Evolutionary conservation across 1,140 invertebrate species (phyloP).

Genomic region (Diplogasteroides magnus): DNA sequence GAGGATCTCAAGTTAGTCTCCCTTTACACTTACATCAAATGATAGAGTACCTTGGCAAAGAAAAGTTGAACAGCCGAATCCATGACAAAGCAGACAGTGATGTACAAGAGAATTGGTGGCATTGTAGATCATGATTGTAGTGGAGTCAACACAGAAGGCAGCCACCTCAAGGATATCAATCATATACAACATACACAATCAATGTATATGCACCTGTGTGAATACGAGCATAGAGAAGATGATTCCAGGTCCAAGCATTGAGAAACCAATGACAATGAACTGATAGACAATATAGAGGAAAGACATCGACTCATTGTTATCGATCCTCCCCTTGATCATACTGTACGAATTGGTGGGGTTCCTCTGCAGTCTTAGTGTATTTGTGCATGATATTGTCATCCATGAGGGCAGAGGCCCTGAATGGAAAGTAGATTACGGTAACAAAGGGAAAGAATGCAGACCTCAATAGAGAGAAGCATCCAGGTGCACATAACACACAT

Average conservation of each 20-base stretch:
- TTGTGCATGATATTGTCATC: slow-evolving; percentile 90
- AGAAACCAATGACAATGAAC: slow-evolving; percentile 92
- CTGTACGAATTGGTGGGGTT: slow-evolving; percentile 92
- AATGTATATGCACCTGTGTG: too few relatives aligned
- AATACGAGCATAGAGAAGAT: slow-evolving; percentile 77
- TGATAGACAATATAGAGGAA: slow-evolving; percentile 89
- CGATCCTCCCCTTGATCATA: slow-evolving; percentile 78
- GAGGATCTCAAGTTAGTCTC: slow-evolving; percentile 57
- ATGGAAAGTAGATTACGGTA: too few relatives aligned
- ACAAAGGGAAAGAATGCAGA: too few relatives aligned
- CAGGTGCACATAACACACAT: slow-evolving; percentile 93
- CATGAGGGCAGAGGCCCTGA: slow-evolving; percentile 81
- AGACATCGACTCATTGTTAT: slow-evolving; percentile 92
- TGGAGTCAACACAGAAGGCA: slow-evolving; percentile 42
- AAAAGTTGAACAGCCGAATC: slow-evolving; percentile 82
- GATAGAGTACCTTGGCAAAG: slow-evolving; percentile 79
- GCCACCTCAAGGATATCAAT: slow-evolving; percentile 39
- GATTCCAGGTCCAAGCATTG: slow-evolving; percentile 81
- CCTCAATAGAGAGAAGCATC: slow-evolving; percentile 94
- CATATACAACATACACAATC: too few relatives aligned
- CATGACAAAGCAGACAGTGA: slow-evolving; percentile 84
- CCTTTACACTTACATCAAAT: too few relatives aligned
- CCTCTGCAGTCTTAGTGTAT: slow-evolving; percentile 83
- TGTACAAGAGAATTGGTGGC: slow-evolving; percentile 59
- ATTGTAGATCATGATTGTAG: slow-evolving; percentile 40